Conservation (phyloP, 2,113 vertebrate species). For the Hipposideros armiger region DNA sequence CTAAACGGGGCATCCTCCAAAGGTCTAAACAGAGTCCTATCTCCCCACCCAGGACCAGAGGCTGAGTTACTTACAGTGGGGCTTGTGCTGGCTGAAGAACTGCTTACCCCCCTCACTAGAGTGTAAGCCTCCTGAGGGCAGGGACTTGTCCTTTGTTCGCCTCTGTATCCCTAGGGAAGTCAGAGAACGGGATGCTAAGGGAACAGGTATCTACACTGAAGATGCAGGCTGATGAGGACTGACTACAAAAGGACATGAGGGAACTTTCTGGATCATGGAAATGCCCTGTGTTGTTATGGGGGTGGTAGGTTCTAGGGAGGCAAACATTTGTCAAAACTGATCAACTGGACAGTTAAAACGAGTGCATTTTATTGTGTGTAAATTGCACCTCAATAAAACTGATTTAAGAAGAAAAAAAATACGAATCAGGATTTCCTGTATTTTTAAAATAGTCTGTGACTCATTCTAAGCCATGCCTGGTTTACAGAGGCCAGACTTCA, state of each 20-base stretch:
- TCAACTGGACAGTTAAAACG: neutral
- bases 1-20: neutral
- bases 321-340: neutral
- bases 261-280: neutral
- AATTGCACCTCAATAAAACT: neutral
- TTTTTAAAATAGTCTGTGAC: neutral
- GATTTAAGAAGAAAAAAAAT: neutral
- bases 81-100: neutral
- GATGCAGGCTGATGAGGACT: neutral
- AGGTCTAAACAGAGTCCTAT: neutral
- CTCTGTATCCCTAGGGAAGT: neutral
- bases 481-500: neutral
- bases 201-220: neutral
- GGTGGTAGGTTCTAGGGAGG: neutral
- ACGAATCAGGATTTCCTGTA: neutral
- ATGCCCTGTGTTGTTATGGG: neutral
- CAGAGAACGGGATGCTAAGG: neutral
- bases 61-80: neutral
- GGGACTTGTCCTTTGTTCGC: neutral
- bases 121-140: neutral
- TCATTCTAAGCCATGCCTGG: neutral
- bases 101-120: neutral
- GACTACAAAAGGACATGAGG: neutral
- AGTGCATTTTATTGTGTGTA: neutral
- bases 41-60: neutral